Conservation (phyloP, 2,113 vertebrate species). For the Strix uralensis region DNA sequence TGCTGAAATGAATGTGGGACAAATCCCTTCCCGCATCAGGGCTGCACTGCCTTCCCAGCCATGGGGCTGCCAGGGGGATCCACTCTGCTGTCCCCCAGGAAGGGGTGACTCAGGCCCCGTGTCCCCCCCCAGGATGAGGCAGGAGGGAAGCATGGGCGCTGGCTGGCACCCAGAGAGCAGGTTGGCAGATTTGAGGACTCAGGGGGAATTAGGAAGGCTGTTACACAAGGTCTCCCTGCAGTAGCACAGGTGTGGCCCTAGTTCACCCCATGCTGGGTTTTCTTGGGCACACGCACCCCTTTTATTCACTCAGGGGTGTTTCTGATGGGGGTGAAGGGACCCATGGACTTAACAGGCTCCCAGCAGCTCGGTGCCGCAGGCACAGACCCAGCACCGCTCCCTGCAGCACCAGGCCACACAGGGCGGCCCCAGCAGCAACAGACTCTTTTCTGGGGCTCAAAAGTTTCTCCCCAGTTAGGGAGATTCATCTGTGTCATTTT, state of each 20-base stretch:
- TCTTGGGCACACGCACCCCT: neutral
- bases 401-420: neutral
- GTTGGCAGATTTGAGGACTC: neutral
- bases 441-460: neutral
- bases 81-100: neutral
- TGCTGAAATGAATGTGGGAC: neutral
- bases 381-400: neutral
- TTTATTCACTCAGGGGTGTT: neutral
- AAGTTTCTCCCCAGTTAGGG: neutral
- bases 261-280: neutral
- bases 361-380: neutral
- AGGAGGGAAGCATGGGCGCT: fast-evolving
- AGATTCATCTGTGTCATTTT: neutral
- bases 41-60: neutral
- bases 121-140: neutral
- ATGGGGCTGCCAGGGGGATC: fast-evolving
- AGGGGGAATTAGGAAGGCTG: neutral
- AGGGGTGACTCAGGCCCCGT: fast-evolving
- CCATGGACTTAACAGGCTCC: neutral
- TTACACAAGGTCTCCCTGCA: neutral
- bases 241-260: neutral
- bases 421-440: neutral
- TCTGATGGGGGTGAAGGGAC: neutral
- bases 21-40: neutral
- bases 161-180: neutral